Percentiles rank a stretch among this genome's conserved stretches.
Conservation (phyloP, 1,140 invertebrate species). For the Calycopis cecrops region DNA sequence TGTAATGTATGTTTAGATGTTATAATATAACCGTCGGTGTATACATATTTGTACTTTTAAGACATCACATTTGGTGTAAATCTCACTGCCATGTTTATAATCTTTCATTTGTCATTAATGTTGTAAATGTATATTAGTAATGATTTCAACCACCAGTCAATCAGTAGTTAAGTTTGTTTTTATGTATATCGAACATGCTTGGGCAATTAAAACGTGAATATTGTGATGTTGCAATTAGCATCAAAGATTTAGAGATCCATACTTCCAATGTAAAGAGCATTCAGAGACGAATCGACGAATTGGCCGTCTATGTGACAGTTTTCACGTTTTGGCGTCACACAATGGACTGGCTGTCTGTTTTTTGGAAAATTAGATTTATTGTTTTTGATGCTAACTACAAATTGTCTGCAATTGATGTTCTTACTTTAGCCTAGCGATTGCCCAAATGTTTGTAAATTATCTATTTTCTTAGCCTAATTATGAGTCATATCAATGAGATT, state of each 20-base stretch:
- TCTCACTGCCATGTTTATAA: slow-evolving; percentile 22
- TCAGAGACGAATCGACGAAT: too few relatives aligned
- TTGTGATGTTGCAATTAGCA: background rate
- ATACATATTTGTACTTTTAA: slow-evolving; percentile 2
- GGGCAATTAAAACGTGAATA: slow-evolving; percentile 18
- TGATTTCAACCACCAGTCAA: slow-evolving; percentile 11
- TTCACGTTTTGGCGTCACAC: background rate
- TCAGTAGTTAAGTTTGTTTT: slow-evolving; percentile 13
- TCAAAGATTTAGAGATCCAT: background rate
- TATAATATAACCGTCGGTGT: background rate
- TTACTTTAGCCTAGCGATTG: slow-evolving; percentile 25
- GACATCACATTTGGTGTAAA: slow-evolving; percentile 9
- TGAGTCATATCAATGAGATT: slow-evolving; percentile 72
- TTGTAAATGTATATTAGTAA: slow-evolving; percentile 13
- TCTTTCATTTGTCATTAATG: slow-evolving; percentile 14
- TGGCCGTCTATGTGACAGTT: too few relatives aligned
- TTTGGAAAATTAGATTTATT: background rate
- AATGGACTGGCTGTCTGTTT: background rate
- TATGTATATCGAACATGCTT: slow-evolving; percentile 21
- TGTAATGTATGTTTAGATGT: slow-evolving; percentile 4
- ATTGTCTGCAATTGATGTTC: slow-evolving; percentile 17
- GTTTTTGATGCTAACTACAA: slow-evolving; percentile 3
- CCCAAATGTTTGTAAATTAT: slow-evolving; percentile 39
- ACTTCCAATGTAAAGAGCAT: too few relatives aligned
- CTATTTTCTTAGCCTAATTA: slow-evolving; percentile 65